These are phyloP conservation scores for Craniophora ligustri DNA, from an alignment of 2,888 invertebrate genomes.

Conservation along the genomic window DNA sequence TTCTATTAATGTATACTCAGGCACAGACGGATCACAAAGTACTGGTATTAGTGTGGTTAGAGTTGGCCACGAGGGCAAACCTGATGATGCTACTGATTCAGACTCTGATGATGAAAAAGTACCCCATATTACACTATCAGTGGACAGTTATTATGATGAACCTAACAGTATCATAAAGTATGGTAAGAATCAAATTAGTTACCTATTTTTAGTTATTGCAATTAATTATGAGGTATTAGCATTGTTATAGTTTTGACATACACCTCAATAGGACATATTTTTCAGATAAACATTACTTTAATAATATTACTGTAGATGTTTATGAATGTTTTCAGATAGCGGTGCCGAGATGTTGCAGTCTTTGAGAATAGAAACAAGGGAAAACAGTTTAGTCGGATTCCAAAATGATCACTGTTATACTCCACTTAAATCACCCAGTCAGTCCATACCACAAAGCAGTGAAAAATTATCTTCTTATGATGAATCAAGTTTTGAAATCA, in stretches of 20 bases:
- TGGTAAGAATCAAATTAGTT: constrained; percentile 67
- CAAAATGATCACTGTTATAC: constrained; percentile 95
- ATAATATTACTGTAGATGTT: not conserved
- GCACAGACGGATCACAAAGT: constrained; percentile 87
- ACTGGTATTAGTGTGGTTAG: constrained; percentile 90
- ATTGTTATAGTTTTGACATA: too few species aligned
- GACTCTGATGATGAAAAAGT: constrained; percentile 89
- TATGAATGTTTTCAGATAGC: constrained; percentile 72
- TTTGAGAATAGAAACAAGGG: constrained; percentile 83
- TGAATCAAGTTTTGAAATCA: constrained; percentile 83
- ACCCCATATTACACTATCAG: constrained; percentile 90
- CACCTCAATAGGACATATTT: too few species aligned
- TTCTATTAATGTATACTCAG: constrained; percentile 51
- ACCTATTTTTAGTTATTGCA: not conserved
- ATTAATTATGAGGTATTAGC: too few species aligned
- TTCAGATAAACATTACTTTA: too few species aligned
- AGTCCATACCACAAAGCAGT: constrained; percentile 74
- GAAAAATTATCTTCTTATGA: constrained; percentile 74
- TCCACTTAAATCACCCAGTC: constrained; percentile 90
- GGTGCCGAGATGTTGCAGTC: constrained; percentile 87
- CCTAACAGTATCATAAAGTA: constrained; percentile 86
- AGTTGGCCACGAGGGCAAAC: constrained; percentile 85
- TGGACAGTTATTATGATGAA: constrained; percentile 90
- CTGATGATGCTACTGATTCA: constrained; percentile 88
- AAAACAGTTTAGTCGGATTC: constrained; percentile 89